A percentile compares a stretch with the other conserved stretches of the same genome.
Evolutionary conservation across 2,888 invertebrate species (phyloP).

Genomic region (Agapetus fuscipes): DNA sequence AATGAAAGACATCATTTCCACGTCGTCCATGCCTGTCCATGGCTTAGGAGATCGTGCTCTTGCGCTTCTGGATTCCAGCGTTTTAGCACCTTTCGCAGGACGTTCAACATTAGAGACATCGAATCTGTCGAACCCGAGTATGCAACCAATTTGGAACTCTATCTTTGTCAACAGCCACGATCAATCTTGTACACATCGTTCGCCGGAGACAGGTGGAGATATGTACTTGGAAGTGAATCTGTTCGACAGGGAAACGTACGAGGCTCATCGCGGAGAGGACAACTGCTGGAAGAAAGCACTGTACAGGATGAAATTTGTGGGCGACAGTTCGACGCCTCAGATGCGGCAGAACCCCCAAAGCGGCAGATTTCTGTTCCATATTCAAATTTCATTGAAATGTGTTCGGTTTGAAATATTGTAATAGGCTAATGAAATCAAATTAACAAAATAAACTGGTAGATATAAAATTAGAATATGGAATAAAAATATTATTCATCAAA

Average conservation of each 20-base stretch:
- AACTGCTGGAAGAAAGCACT: not conserved
- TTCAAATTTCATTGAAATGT: too few species aligned
- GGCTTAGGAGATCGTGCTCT: not conserved
- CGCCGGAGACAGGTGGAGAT: not conserved
- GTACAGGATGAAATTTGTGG: not conserved
- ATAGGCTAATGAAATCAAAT: too few species aligned
- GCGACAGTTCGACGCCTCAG: not conserved
- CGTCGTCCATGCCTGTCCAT: not conserved
- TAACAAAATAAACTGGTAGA: too few species aligned
- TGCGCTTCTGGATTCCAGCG: not conserved
- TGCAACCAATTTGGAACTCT: not conserved
- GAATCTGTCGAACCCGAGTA: not conserved
- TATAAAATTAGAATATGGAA: too few species aligned
- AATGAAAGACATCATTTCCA: not conserved
- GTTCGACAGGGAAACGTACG: not conserved
- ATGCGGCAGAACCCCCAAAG: too few species aligned
- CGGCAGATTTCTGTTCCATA: too few species aligned
- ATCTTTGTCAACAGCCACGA: not conserved
- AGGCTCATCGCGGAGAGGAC: not conserved
- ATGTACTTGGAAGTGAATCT: not conserved
- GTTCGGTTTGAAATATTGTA: too few species aligned
- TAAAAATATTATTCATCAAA: too few species aligned
- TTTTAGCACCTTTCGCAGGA: not conserved
- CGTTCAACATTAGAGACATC: not conserved
- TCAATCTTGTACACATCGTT: not conserved